A percentile compares a stretch with the other conserved stretches of the same genome.
Conservation (phyloP, 2,797 vertebrate species). For the Scyliorhinus canicula region DNA sequence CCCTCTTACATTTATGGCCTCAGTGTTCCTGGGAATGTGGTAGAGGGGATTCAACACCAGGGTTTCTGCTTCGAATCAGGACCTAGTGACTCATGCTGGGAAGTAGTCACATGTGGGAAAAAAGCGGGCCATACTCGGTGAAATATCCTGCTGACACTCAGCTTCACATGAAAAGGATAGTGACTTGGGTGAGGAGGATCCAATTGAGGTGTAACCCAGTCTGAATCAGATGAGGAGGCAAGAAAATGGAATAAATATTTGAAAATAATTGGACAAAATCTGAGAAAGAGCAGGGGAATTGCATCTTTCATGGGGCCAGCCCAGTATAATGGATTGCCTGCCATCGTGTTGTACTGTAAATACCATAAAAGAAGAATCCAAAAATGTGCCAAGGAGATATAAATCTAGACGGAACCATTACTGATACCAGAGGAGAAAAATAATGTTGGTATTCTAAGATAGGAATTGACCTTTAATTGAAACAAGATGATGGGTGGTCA, state of each 20-base stretch:
- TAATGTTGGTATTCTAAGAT: neutral
- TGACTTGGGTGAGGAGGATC: neutral
- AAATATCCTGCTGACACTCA: neutral
- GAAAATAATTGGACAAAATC: neutral
- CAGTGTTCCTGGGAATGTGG: neutral
- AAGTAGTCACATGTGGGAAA: neutral
- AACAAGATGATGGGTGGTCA: neutral
- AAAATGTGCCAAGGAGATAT: neutral
- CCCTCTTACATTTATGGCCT: neutral
- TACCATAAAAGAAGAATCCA: neutral
- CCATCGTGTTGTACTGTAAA: neutral
- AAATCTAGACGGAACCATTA: neutral
- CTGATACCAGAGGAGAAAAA: no score
- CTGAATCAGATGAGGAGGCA: neutral
- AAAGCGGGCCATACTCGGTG: neutral
- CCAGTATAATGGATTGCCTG: neutral
- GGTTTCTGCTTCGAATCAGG: neutral
- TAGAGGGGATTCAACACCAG: neutral
- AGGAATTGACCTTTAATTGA: no score
- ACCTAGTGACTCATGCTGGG: neutral
- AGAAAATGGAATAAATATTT: neutral
- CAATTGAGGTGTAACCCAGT: neutral
- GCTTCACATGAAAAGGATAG: neutral
- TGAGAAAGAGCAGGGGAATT: neutral
- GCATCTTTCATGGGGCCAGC: neutral